Evolutionary conservation across 2,888 invertebrate genomes (phyloP), one percentile per base, ranked within the genome.

Genomic region (Bimastos eiseni): DNA sequence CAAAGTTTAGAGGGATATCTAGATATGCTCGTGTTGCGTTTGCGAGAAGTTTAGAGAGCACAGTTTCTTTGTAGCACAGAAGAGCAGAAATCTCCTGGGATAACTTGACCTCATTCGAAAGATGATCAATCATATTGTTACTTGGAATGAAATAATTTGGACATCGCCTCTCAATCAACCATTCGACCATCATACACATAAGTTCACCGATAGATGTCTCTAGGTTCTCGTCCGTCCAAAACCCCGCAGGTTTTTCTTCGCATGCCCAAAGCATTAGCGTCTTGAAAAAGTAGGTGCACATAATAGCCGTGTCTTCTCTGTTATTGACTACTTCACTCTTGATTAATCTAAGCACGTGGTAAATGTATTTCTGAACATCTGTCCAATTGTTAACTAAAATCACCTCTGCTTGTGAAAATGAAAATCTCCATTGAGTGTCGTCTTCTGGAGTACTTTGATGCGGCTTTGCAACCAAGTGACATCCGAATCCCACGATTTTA

Each of bases 81-180:
- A 70, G 70, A 17, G 70, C n/a, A 70, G 70, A 70, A 70, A 70
- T 70, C 11, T 70, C 70, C 3, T 70, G 13, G 6, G 70, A 70
- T 70, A 70, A 70, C 30, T 70, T n/a, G n/a, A 70, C n/a, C 4
- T n/a, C 30, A 8, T 70, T 13, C n/a, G 70, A 6, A 6, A 70
- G 70, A 70, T 70, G 70, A 70, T 70, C 70, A 30, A 70, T 70
- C 70, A 70, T 70, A n/a, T 70, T 70, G n/a, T 70, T 70, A 70
- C 30, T n/a, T 70, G 70, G 70, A 70, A 70, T n/a, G 70, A 70
- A 70, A 8, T 70, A 70, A n/a, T 70, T 70, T n/a, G 70, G 70
- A 17, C 70, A 70, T n/a, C 70, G 70, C n/a, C n/a, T 70, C 5
- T 70, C 70, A n/a, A 70, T n/a, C n/a, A 70, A 70, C 70, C 70